Evolutionary conservation across 2,888 invertebrate species (phyloP).

Genomic region (Pammene aurita): DNA sequence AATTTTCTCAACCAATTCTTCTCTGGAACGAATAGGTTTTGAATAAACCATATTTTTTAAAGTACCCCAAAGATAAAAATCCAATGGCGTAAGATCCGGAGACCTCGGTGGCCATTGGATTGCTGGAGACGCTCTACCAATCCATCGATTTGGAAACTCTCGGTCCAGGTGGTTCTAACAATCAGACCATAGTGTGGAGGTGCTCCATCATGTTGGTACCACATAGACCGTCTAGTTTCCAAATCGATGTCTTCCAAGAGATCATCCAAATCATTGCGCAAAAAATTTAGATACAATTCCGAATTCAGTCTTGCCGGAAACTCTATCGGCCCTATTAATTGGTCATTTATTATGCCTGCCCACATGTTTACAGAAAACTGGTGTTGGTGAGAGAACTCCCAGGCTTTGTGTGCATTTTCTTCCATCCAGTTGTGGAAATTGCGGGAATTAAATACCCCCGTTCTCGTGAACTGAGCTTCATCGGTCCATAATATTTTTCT

Average conservation of each 20-base stretch:
- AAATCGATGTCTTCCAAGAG: conserved; percentile 10
- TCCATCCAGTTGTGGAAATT: conserved; percentile 15
- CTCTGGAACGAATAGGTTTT: too few species aligned
- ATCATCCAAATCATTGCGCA: conserved; percentile 3
- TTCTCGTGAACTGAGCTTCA: conserved; percentile 3
- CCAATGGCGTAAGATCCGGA: too few species aligned
- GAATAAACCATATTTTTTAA: neutral
- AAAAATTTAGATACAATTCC: conserved; percentile 9
- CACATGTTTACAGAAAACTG: conserved; percentile 12
- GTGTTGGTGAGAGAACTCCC: conserved; percentile 9
- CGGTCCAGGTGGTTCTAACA: too few species aligned
- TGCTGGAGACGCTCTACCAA: conserved; percentile 1
- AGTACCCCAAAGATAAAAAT: neutral
- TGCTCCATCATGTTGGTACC: conserved; percentile 21
- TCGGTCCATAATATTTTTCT: conserved; percentile 2
- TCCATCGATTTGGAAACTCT: too few species aligned
- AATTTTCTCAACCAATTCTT: neutral
- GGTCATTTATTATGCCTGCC: neutral
- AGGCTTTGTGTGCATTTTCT: conserved; percentile 6
- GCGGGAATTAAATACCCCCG: conserved; percentile 6
- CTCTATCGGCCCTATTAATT: conserved; percentile 4
- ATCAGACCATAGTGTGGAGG: conserved; percentile 8
- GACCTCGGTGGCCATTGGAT: too few species aligned
- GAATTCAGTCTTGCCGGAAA: conserved; percentile 8
- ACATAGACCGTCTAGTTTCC: conserved; percentile 13